These are phyloP conservation scores for Triops longicaudatus DNA, from an alignment of 1,140 invertebrate species.

Conservation along the genomic window DNA sequence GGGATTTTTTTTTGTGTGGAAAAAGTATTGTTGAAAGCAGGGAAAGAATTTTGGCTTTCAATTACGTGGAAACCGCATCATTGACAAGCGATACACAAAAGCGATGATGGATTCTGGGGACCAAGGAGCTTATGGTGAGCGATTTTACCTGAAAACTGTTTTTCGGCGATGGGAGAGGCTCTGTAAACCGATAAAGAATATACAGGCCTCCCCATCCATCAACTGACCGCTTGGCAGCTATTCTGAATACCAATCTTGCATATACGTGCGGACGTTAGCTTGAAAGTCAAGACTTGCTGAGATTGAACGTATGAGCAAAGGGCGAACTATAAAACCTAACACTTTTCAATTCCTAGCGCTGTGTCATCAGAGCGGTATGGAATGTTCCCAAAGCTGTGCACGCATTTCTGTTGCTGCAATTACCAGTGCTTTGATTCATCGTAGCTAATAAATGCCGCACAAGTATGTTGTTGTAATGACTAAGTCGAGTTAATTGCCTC, in stretches of 20 bases:
- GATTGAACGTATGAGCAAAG: background rate
- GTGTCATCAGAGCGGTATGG: background rate
- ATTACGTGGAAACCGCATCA: slow-evolving; percentile 12
- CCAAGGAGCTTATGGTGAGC: background rate
- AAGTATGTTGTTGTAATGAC: too few species aligned
- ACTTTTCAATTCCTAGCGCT: background rate
- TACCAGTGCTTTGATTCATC: too few species aligned
- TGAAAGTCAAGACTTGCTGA: background rate
- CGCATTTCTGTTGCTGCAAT: too few species aligned
- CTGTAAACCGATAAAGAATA: background rate
- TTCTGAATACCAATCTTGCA: slow-evolving; percentile 15
- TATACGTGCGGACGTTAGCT: background rate
- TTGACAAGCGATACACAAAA: slow-evolving; percentile 12
- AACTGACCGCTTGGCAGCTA: slow-evolving; percentile 1
- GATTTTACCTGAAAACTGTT: background rate
- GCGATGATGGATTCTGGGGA: background rate
- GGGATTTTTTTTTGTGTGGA: background rate
- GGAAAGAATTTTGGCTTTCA: background rate
- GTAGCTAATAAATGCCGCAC: too few species aligned
- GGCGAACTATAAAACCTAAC: background rate
- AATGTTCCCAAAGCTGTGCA: too few species aligned
- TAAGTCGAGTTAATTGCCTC: too few species aligned
- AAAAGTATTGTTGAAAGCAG: background rate
- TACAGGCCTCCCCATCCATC: background rate
- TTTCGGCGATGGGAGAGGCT: background rate